A percentile compares a stretch with the other conserved stretches of the same genome.
Conservation (phyloP, 2,113 vertebrate genomes). For the Trinectes maculatus region DNA sequence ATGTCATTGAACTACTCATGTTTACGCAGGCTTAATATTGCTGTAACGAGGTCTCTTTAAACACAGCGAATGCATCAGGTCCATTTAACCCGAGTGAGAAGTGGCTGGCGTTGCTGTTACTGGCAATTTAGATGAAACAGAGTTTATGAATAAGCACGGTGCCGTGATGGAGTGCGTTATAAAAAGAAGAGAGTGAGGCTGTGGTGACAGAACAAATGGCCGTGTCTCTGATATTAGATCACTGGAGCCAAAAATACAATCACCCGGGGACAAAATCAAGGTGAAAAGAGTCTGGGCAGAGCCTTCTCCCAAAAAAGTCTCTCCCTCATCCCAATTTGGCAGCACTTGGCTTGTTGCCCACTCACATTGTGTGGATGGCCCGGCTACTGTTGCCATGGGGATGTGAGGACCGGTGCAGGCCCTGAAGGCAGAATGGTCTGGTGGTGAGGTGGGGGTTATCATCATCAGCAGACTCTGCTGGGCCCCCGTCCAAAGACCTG, state of each 20-base stretch:
- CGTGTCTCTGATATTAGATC: slow-evolving; percentile 55
- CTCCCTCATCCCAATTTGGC: slow-evolving; percentile 80
- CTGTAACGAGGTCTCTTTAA: slow-evolving; percentile 69
- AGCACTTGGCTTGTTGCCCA: slow-evolving; percentile 80
- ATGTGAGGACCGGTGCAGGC: slow-evolving; percentile 80
- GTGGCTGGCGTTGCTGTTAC: slow-evolving; percentile 24
- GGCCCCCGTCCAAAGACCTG: slow-evolving; percentile 72
- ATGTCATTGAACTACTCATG: slow-evolving; percentile 79
- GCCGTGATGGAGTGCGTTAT: not conserved
- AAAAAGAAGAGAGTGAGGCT: slow-evolving; percentile 11
- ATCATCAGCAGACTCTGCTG: slow-evolving; percentile 71
- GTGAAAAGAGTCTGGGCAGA: slow-evolving; percentile 68
- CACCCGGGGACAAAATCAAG: slow-evolving; percentile 66
- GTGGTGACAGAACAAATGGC: slow-evolving; percentile 39
- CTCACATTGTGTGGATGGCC: slow-evolving; percentile 83
- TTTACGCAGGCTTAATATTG: slow-evolving; percentile 74
- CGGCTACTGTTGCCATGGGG: slow-evolving; percentile 86
- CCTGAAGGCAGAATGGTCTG: slow-evolving; percentile 76
- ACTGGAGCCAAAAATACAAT: slow-evolving; percentile 65
- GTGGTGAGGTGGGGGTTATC: slow-evolving; percentile 79
- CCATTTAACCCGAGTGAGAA: slow-evolving; percentile 47
- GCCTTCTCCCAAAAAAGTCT: slow-evolving; percentile 74
- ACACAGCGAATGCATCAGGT: slow-evolving; percentile 47
- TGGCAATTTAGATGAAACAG: slow-evolving; percentile 29
- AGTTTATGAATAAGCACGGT: slow-evolving; percentile 8